Conservation (phyloP, 2,888 invertebrate species). For the Drosophila kokeensis region DNA sequence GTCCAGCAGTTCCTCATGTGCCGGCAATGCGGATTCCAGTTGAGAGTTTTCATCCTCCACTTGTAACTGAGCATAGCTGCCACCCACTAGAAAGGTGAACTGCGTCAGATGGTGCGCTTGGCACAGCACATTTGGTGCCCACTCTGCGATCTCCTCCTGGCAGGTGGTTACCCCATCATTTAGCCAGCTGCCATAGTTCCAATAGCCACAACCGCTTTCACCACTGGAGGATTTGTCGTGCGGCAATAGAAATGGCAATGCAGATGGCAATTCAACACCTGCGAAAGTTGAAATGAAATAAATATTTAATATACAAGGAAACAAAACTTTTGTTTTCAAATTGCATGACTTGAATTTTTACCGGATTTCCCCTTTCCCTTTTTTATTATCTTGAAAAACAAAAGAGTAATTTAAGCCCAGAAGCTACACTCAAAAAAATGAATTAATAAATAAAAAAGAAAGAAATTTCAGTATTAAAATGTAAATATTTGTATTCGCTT, state of each 20-base stretch:
- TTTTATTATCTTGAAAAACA: background rate
- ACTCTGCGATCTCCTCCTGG: slow-evolving; percentile 17
- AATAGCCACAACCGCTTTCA: slow-evolving; percentile 86
- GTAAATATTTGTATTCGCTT: background rate
- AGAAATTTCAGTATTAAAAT: background rate
- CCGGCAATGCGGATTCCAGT: slow-evolving; percentile 48
- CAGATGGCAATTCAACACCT: slow-evolving; percentile 85
- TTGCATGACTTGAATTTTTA: background rate
- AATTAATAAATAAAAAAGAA: background rate
- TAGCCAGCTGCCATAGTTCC: slow-evolving; percentile 88
- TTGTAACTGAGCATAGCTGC: slow-evolving; percentile 68
- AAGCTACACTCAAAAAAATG: background rate
- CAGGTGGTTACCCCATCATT: slow-evolving; percentile 85
- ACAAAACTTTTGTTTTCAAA: background rate
- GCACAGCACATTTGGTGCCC: slow-evolving; percentile 83
- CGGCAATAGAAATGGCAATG: slow-evolving; percentile 86
- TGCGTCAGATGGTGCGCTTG: slow-evolving; percentile 88
- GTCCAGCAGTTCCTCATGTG: slow-evolving; percentile 86
- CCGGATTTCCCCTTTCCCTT: background rate
- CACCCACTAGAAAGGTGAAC: slow-evolving; percentile 87
- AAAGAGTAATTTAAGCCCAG: background rate
- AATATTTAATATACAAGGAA: background rate
- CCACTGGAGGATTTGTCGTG: background rate
- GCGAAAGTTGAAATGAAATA: background rate
- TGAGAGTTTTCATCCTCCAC: slow-evolving; percentile 20